Conservation (phyloP, 2,888 invertebrate genomes). For the Zeuzera pyrina region DNA sequence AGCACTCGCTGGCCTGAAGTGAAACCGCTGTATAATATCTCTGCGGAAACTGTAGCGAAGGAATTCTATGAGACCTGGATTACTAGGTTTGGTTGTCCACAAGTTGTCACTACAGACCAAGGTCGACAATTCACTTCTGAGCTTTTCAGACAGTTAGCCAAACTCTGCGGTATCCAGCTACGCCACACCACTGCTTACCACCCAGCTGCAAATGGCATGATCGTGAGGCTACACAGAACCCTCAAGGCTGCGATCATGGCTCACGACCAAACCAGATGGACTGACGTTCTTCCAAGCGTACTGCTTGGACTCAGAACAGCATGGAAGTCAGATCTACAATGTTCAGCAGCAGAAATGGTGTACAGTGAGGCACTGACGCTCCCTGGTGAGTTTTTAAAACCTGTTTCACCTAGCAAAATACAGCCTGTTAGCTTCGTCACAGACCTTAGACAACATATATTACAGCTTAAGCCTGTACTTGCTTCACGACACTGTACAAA, state of each 20-base stretch:
- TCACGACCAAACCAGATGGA: conserved; percentile 5
- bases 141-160: conserved; percentile 22
- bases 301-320: conserved; percentile 15
- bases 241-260: conserved; percentile 26
- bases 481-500: conserved; percentile 2
- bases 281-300: conserved; percentile 11
- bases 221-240: conserved; percentile 36
- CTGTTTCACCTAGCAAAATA: no score
- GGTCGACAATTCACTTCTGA: conserved; percentile 34
- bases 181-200: conserved; percentile 29
- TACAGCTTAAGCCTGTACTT: not conserved
- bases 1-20: conserved; percentile 31
- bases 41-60: conserved; percentile 24
- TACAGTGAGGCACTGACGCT: conserved; percentile 15
- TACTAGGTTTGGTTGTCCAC: conserved; percentile 30
- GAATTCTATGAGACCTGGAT: conserved; percentile 32
- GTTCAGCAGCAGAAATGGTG: conserved; percentile 16
- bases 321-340: conserved; percentile 13
- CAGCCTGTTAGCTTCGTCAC: no score
- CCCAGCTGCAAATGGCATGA: conserved; percentile 34
- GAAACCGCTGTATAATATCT: conserved; percentile 24
- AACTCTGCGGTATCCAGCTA: conserved; percentile 10
- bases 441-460: no score
- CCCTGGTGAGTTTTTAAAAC: no score
- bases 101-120: no score